phyloP scores from a whole-genome alignment of 2,888 invertebrate species.

The Autographa pulchrina region DNA sequence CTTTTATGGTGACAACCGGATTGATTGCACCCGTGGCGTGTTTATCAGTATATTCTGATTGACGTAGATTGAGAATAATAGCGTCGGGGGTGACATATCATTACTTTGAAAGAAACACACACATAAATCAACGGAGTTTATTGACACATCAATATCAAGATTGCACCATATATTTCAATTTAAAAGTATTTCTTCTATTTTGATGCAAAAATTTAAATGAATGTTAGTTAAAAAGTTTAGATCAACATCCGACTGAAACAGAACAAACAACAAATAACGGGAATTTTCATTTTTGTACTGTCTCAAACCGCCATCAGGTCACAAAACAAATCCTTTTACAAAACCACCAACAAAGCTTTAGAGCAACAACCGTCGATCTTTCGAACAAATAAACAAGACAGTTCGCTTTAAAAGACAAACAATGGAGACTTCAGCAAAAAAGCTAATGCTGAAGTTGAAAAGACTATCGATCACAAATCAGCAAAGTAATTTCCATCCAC shows the following conservation, averaged over 20 bases:
- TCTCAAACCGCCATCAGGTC: conserved; percentile 9
- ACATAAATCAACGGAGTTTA: neutral
- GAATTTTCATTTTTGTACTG: conserved; percentile 14
- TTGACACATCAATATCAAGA: neutral
- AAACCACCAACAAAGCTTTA: conserved; percentile 33
- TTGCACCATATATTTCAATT: neutral
- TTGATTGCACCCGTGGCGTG: conserved; percentile 48
- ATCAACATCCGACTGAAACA: neutral
- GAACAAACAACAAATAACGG: conserved; percentile 21
- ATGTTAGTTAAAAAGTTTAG: neutral
- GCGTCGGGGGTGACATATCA: conserved; percentile 18
- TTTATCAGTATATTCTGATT: conserved; percentile 27
- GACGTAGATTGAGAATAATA: conserved; percentile 35
- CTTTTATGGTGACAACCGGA: conserved; percentile 45
- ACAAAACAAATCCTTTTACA: conserved; percentile 41
- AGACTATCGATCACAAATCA: conserved; percentile 53
- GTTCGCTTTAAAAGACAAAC: conserved; percentile 49
- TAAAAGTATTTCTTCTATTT: neutral
- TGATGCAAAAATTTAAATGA: neutral
- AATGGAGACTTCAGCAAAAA: conserved; percentile 35
- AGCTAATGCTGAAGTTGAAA: conserved; percentile 51
- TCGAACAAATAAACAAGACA: conserved; percentile 46
- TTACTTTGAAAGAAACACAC: conserved; percentile 2
- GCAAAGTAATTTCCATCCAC: conserved; percentile 45
- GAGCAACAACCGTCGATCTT: conserved; percentile 25